Base-by-base conservation (phyloP, 2,113 vertebrate species). In the Drymodes brunneopygia region DNA sequence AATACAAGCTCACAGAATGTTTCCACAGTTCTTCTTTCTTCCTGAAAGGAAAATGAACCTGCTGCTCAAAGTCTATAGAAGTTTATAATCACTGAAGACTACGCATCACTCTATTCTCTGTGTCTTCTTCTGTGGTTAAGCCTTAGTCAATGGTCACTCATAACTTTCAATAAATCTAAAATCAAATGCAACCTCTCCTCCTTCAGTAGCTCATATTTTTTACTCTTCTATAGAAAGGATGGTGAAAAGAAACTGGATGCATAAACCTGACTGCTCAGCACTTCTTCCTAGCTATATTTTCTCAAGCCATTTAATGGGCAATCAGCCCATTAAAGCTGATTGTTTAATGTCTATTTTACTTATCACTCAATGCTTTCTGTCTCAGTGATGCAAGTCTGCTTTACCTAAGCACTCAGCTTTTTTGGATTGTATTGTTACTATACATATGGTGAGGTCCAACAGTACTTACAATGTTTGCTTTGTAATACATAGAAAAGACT, bases 91-190 rank as follows among this genome's bases (percentile, higher is more conserved):
- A 2, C 64, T 47, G 53, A 85, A 79, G 74, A 92, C 48, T 81
- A 72, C 51, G 61, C 5, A n/a, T 81, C 57, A 40, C 22, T 92
- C 70, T 86, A 10, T 69, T 72, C 42, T 23, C 33, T 65, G 36
- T 56, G 51, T 80, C 81, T 71, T 81, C 56, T 94, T 83, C 47
- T 19, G 24, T 47, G 31, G 61, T 50, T 65, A 79, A 75, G 48
- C 50, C 60, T 74, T 78, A 74, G 75, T 80, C 65, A 89, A 48
- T n/a, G 23, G 45, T 72, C 62, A 74, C 38, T 86, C 40, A n/a
- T 61, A 89, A 82, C 38, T 95, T 96, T 90, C 80, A 95, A 95
- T 94, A 88, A 90, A 87, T 77, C 44, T 71, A 71, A 91, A 91
- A 83, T 9, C 61, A 71, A 94, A 94, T 86, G 35, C 56, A 83